phyloP scores from a whole-genome alignment of 2,797 vertebrate genomes.

The Lemur catta region DNA sequence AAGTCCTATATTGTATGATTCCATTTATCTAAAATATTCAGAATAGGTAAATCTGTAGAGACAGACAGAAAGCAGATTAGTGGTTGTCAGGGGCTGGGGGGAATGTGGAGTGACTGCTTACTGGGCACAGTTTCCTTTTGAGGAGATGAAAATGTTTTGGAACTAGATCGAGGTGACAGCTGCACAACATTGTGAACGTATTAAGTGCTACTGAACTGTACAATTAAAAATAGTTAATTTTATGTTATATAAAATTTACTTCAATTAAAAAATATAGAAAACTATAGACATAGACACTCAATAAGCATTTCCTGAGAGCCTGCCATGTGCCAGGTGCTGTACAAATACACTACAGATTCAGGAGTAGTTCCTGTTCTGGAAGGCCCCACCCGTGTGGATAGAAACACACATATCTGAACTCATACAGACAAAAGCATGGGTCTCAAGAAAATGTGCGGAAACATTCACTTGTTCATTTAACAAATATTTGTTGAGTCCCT shows the following conservation, averaged over 20 bases:
- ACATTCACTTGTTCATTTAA: background rate
- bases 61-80: background rate
- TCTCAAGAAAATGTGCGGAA: background rate
- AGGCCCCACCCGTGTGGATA: background rate
- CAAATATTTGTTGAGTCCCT: background rate
- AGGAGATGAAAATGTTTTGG: background rate
- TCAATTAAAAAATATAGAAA: background rate
- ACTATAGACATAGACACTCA: background rate
- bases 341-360: background rate
- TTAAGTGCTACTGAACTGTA: background rate
- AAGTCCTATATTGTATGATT: background rate
- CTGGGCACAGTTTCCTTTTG: background rate
- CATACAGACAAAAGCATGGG: background rate
- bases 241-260: background rate
- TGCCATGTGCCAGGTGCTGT: background rate
- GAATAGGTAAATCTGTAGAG: background rate
- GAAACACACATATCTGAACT: background rate
- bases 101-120: background rate
- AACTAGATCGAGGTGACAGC: background rate
- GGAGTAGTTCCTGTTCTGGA: background rate
- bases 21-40: background rate
- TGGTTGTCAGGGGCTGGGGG: background rate
- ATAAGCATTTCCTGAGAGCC: background rate
- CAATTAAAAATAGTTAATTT: background rate
- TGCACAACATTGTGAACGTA: background rate